Base-by-base conservation (phyloP, 2,113 vertebrate genomes). In the Sakesphorus luctuosus region DNA sequence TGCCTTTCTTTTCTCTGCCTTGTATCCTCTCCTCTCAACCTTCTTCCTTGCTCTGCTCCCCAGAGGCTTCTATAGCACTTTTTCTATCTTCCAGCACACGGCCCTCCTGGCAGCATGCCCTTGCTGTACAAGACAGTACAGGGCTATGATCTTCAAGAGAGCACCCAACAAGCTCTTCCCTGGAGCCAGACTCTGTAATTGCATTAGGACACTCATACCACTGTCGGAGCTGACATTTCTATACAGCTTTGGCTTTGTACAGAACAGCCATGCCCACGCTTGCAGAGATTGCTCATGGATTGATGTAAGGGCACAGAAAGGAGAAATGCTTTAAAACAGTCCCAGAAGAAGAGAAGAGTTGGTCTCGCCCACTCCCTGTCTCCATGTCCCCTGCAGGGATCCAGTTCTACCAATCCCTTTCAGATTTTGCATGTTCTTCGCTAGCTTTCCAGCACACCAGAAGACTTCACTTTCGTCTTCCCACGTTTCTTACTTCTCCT, bases 201-300 rank as follows among this genome's bases (percentile, higher is more conserved):
- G 21, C 24, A 23, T 19, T 33, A 38, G 29, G 38, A 63, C 56
- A 26, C 33, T 87, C 33, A 26, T 5, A 19, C 13, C 74, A 31
- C 23, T 5, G 1, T 36, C 0, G 0, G 36, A 75, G 49, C 24
- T 91, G 71, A 15, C 74, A 79, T 72, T 90, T 65, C 69, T 90
- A 7, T 35, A 26, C 2, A 2, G 18, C 4, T 2, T 15, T 18
- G 3, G 8, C 78, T 68, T 62, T 0, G 0, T 20, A 63, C 14
- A 40, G 23, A 75, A 23, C 10, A 5, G 31, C 35, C 40, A 3
- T 11, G 66, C 62, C 74, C 52, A 74, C 9, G 1, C 61, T 62
- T 11, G 24, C 69, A 78, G 35, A 55, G 66, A 61, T n/a, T 43
- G 44, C 56, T 82, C 47, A 44, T 47, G 66, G 18, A 46, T 53